phyloP scores from a whole-genome alignment of 2,113 vertebrate species.

The Gopherus evgoodei region DNA sequence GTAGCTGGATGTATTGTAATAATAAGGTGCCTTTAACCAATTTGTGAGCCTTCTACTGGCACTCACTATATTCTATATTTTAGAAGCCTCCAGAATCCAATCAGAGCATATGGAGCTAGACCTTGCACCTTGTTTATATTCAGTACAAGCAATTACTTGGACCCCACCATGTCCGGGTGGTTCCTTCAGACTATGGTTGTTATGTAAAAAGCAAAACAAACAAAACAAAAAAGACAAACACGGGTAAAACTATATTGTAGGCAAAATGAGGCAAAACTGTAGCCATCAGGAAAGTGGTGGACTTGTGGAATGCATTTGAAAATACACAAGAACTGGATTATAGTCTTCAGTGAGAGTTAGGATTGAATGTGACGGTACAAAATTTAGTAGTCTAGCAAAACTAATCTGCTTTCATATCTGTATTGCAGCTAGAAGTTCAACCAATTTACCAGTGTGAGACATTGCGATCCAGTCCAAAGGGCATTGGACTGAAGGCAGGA shows the following conservation, averaged over 20 bases:
- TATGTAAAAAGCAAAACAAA: neutral
- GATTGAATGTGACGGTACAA: neutral
- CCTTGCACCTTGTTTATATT: neutral
- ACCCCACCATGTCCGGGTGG: neutral
- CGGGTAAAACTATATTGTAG: neutral
- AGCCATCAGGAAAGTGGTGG: neutral
- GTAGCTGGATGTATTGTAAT: neutral
- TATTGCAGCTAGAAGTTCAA: neutral
- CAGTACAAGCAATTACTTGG: neutral
- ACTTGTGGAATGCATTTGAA: neutral
- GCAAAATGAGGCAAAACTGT: neutral
- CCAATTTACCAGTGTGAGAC: neutral
- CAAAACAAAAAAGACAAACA: neutral
- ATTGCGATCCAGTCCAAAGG: neutral
- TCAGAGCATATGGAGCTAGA: neutral
- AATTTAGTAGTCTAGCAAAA: neutral
- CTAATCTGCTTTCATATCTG: neutral
- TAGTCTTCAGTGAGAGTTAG: neutral
- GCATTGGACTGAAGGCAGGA: neutral
- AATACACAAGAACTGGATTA: neutral
- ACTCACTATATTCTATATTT: neutral
- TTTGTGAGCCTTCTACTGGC: neutral
- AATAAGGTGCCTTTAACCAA: neutral
- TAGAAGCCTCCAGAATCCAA: neutral
- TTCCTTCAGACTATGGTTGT: neutral